These are phyloP conservation scores for Neoitamus cyanurus DNA, from an alignment of 2,888 invertebrate genomes.

Conservation along the genomic window DNA sequence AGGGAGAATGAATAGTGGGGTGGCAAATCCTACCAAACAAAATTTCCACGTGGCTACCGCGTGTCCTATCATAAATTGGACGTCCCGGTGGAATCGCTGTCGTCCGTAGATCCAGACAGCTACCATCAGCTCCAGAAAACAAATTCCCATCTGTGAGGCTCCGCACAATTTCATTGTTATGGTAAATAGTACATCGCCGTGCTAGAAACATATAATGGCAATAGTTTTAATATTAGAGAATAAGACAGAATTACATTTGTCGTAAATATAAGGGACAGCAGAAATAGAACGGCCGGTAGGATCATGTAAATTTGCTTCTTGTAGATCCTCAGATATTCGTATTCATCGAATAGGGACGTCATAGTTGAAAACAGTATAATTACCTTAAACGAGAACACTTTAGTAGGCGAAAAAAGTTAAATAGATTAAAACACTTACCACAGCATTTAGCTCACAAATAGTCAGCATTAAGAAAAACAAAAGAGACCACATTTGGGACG, in stretches of 20 bases:
- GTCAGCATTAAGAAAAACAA: conserved; percentile 82
- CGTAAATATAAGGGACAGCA: conserved; percentile 60
- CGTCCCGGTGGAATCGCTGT: conserved; percentile 72
- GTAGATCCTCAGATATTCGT: conserved; percentile 56
- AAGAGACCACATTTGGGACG: conserved; percentile 79
- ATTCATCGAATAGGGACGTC: conserved; percentile 62
- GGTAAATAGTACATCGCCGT: neutral
- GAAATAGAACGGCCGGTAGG: conserved; percentile 53
- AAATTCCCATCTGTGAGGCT: conserved; percentile 78
- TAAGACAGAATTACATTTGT: conserved; percentile 62
- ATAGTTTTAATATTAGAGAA: neutral
- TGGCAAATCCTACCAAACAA: conserved; percentile 60
- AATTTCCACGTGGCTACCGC: conserved; percentile 68
- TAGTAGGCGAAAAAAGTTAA: too few relatives aligned
- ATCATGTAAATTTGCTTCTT: conserved; percentile 56
- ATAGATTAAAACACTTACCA: conserved; percentile 78
- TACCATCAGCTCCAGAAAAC: conserved; percentile 82
- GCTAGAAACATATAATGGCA: conserved; percentile 3
- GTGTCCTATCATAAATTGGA: conserved; percentile 76
- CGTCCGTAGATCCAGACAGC: conserved; percentile 87
- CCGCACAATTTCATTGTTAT: conserved; percentile 63
- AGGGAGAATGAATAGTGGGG: conserved; percentile 58
- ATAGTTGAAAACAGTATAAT: conserved; percentile 59
- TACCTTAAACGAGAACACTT: conserved; percentile 55
- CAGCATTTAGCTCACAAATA: conserved; percentile 76